Base-by-base conservation (phyloP, 1,140 invertebrate species). In the Bombus sylvicola region DNA sequence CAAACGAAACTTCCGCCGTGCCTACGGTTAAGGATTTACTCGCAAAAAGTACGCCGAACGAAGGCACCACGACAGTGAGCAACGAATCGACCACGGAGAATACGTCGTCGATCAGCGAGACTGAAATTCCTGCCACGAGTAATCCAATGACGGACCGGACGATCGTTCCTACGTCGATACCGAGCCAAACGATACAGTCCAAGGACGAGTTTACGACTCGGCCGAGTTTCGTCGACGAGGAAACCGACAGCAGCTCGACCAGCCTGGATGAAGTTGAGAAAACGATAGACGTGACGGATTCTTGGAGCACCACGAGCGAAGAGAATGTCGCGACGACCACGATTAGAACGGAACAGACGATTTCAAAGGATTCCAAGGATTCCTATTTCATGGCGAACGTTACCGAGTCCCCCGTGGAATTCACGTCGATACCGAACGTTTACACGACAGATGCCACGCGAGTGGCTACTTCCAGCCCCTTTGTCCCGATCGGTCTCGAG, bases 41-140 rank as follows among this genome's bases (percentile, higher is more conserved):
- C 3, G 12, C 15, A 10, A 76, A 22, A 5, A 73, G 37, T 15
- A 69, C 31, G 2, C 37, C 57, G 0, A 71, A 81, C 18, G 68
- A 82, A 5, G 34, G n/a, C 9, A 84, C 87, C 18, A 87, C 31
- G 15, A 18, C 90, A 13, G 76, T 22, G 22, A 89, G 25, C 0
- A 71, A 73, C 4, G 83, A 91, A 8, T 74, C 83, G 12, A 74
- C 39, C 3, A 71, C 59, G 1, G 74, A 76, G 8, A 22, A 1
- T 31, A 25, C 0, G 1, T 2, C 4, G 3, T 6, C 8, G 39
- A 85, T 1, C 4, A 81, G 28, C 25, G 41, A 22, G 8, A n/a
- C 66, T 0, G 66, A 34, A 18, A n/a, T 15, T 1, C 47, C 47
- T 53, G 6, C 18, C 18, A 53, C 18, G 47, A 22, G 18, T 53